A percentile compares a stretch with the other conserved stretches of the same genome.
Evolutionary conservation across 2,113 vertebrate species (phyloP).

Genomic region (Dendropsophus ebraccatus): DNA sequence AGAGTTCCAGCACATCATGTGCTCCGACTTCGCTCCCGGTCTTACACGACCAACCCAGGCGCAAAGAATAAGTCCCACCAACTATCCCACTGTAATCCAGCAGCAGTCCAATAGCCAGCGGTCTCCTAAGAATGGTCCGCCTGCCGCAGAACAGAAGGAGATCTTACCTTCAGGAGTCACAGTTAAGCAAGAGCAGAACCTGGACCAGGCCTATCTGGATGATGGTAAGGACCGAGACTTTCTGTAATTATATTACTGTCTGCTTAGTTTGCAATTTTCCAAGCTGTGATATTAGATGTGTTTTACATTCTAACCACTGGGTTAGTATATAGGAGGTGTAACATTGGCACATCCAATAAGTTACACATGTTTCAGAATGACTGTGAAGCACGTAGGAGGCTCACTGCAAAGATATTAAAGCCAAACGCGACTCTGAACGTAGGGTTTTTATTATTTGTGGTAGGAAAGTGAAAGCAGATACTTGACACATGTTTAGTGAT

Average conservation of each 20-base stretch:
- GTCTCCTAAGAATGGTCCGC: slow-evolving; percentile 77
- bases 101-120: slow-evolving; percentile 77
- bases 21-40: slow-evolving; percentile 81
- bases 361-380: not conserved
- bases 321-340: not conserved
- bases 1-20: slow-evolving; percentile 87
- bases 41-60: slow-evolving; percentile 70
- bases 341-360: not conserved
- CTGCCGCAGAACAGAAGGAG: slow-evolving; percentile 76
- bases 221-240: slow-evolving; percentile 79
- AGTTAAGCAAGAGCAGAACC: slow-evolving; percentile 93
- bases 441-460: not conserved
- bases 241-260: not conserved
- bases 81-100: slow-evolving; percentile 91
- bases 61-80: slow-evolving; percentile 73
- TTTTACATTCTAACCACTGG: not conserved
- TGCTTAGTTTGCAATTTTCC: too few species aligned
- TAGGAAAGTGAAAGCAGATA: not conserved
- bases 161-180: slow-evolving; percentile 81
- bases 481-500: not conserved
- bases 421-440: not conserved
- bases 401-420: not conserved
- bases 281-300: not conserved
- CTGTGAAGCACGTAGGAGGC: not conserved
- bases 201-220: slow-evolving; percentile 97